Evolutionary conservation across 1,140 invertebrate species (phyloP), one percentile per base, ranked within the genome.

Genomic region (Drosophila novamexicana): DNA sequence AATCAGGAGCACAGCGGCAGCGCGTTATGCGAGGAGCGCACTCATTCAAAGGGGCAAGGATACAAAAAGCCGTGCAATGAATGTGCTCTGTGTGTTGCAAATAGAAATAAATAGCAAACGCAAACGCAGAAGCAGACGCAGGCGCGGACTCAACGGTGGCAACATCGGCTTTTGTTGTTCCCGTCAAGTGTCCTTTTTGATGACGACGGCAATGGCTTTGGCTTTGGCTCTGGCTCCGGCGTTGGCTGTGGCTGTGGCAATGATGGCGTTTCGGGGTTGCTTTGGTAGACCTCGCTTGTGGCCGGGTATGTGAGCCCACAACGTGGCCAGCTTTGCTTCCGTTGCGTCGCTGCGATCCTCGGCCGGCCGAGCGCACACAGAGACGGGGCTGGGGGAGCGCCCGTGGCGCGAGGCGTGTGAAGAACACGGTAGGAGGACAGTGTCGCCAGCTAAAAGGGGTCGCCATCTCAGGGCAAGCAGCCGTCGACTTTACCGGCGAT

Each of bases 231-330:
- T n/a, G 42, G 39, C 49, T 47, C 18, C 22, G 18, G 45, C 18
- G 18, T 22, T 18, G 8, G 39, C 14, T 47, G 9, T 14, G 39
- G 56, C 12, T 45, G 40, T 29, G 22, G 63, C 8, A 14, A 42
- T 16, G 56, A 63, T 66, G 74, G 67, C 58, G 62, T 67, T 81
- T 70, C 70, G 84, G 84, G 84, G 84, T 89, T 75, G 85, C 85
- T 89, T 74, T 71, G 84, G 84, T 89, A 89, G 84, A 89, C 84
- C 84, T 89, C 84, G 84, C 77, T 89, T 89, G 84, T 89, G 84
- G 84, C 84, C 83, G 80, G 70, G 84, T 71, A 75, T 73, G 69
- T 89, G 73, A 89, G 84, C 83, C 84, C 84, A 84, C 84, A 89
- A 89, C 84, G 84, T 84, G 84, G 84, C 84, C 77, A 49, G 77